Conservation (phyloP, 2,888 invertebrate species). For the Electrophaes corylata region DNA sequence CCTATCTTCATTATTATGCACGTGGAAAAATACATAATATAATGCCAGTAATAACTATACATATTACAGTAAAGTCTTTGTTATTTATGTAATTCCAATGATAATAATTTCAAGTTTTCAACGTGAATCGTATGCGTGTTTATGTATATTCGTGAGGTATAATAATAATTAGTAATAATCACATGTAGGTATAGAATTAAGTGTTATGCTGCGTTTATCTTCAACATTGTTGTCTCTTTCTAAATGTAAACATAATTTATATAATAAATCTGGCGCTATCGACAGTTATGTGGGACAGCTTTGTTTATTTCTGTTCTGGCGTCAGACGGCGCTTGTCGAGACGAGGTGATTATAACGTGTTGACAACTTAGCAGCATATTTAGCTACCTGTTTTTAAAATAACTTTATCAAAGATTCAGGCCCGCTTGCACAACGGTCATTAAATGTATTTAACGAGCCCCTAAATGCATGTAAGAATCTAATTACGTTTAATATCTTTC, state of each 20-base stretch:
- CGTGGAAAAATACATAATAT: no score
- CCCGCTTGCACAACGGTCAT: not conserved
- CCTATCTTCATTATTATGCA: no score
- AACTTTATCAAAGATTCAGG: not conserved
- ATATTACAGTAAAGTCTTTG: no score
- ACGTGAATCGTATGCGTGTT: no score
- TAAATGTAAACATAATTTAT: constrained; percentile 49
- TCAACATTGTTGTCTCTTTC: constrained; percentile 25
- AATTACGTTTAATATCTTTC: no score
- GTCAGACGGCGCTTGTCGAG: constrained; percentile 53
- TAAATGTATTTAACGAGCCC: no score
- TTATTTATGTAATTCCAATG: not conserved
- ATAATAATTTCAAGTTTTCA: no score
- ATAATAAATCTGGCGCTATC: constrained; percentile 55
- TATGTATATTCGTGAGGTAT: no score
- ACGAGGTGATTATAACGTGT: constrained; percentile 43
- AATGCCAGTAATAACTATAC: no score
- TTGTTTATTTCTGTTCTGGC: constrained; percentile 70
- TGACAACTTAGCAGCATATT: constrained; percentile 48
- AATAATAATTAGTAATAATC: no score
- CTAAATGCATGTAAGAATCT: no score
- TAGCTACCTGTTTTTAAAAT: constrained; percentile 11
- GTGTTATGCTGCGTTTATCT: not conserved
- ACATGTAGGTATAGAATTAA: not conserved
- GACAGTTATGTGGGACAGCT: constrained; percentile 66